A percentile compares a stretch with the other conserved stretches of the same genome.
Conservation (phyloP, 2,797 vertebrate species). For the Chromis chromis region DNA sequence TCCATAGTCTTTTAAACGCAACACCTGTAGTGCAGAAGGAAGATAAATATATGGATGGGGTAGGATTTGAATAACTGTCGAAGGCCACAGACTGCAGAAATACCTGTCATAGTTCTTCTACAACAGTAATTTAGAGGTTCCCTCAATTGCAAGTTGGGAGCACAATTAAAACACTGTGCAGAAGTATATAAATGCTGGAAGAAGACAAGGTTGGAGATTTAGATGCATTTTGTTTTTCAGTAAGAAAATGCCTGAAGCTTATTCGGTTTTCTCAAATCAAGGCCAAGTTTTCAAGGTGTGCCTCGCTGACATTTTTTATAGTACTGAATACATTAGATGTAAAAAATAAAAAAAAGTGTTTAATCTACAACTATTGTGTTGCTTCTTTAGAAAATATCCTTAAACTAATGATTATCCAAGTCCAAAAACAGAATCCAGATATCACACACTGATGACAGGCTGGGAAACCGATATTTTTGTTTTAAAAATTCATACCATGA, state of each 20-base stretch:
- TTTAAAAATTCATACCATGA: neutral
- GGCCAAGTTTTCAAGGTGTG: constrained; percentile 15
- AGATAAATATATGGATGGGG: constrained; percentile 26
- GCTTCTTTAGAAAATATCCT: too few species aligned
- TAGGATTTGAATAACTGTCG: neutral
- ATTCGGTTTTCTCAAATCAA: constrained; percentile 5
- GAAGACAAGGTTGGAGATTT: constrained; percentile 16
- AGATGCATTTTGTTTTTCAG: constrained; percentile 28
- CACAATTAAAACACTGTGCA: constrained; percentile 7
- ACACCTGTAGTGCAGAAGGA: constrained; percentile 47
- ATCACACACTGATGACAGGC: too few species aligned
- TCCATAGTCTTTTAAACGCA: constrained; percentile 12
- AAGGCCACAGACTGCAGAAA: constrained; percentile 36
- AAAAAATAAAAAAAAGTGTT: constrained; percentile 27
- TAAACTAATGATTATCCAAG: neutral
- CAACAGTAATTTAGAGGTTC: constrained; percentile 23
- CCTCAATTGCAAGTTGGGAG: constrained; percentile 15
- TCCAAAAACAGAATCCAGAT: neutral
- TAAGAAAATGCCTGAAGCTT: constrained; percentile 16
- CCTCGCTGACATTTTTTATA: constrained; percentile 28
- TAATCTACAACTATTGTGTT: neutral
- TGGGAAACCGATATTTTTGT: neutral
- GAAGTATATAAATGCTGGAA: constrained; percentile 4
- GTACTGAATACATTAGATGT: constrained; percentile 14
- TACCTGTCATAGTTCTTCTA: constrained; percentile 35